These are phyloP conservation scores for Leptatherina wallacei DNA, from an alignment of 2,797 vertebrate species.

Conservation along the genomic window DNA sequence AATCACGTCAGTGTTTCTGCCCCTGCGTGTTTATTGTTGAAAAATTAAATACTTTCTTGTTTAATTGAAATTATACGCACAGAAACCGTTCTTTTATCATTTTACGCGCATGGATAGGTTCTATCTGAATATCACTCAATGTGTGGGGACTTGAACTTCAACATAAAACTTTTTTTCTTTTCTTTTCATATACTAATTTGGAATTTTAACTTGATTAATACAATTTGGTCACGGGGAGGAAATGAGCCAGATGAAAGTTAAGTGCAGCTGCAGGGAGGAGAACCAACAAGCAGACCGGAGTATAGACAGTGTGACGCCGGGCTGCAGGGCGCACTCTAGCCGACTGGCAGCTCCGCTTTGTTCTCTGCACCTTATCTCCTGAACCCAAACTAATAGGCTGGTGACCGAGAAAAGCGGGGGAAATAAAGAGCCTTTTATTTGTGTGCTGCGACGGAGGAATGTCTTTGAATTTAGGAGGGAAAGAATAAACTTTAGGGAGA, in stretches of 20 bases:
- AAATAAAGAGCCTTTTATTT: constrained; percentile 64
- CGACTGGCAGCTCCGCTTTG: constrained; percentile 84
- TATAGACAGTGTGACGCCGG: constrained; percentile 89
- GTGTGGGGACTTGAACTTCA: not conserved
- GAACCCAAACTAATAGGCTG: constrained; percentile 70
- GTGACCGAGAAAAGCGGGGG: constrained; percentile 77
- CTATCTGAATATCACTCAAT: not conserved
- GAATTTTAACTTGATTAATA: not conserved
- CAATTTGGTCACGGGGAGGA: not conserved
- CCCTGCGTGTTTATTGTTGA: not conserved
- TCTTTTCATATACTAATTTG: not conserved
- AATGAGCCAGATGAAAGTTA: not conserved
- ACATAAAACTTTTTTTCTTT: not conserved
- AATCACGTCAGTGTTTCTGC: not conserved
- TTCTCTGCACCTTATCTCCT: constrained; percentile 86
- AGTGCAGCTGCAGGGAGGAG: constrained; percentile 74
- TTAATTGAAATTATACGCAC: not conserved
- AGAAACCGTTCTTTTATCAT: not conserved
- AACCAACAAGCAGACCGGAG: constrained; percentile 83
- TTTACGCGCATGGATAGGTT: not conserved
- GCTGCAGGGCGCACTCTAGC: constrained; percentile 82
- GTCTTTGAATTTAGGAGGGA: constrained; percentile 34
- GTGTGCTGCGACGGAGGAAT: constrained; percentile 69
- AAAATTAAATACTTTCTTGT: not conserved
- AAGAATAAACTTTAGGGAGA: constrained; percentile 19